phyloP scores from a whole-genome alignment of 2,113 vertebrate genomes.

The Fulmarus glacialis region DNA sequence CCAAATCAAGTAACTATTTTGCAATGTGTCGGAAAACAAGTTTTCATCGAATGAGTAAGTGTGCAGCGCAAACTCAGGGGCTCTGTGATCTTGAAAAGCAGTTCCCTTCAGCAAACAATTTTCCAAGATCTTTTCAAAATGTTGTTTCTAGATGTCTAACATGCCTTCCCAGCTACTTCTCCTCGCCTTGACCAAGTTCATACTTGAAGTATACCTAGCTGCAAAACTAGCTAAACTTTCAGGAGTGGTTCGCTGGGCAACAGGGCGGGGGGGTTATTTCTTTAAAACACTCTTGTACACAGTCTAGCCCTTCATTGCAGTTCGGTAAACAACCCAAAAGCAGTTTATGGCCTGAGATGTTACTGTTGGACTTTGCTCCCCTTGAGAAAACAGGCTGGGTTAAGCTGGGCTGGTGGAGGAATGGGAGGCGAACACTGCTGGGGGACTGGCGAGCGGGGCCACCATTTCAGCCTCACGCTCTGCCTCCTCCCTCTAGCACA shows the following conservation, averaged over 20 bases:
- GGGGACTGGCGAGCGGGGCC: accelerated
- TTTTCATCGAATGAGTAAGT: background rate
- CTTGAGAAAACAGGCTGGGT: background rate
- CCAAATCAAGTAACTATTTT: background rate
- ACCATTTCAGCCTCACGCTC: background rate
- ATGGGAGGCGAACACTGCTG: background rate
- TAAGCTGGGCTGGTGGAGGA: background rate
- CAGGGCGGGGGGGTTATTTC: accelerated
- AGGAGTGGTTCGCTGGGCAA: background rate
- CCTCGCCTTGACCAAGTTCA: background rate
- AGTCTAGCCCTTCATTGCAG: background rate
- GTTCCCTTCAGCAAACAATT: background rate
- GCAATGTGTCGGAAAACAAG: background rate
- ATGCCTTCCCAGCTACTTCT: background rate
- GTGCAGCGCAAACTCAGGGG: background rate
- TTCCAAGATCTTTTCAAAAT: background rate
- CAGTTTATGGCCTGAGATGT: background rate
- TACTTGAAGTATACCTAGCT: background rate
- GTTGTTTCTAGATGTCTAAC: background rate
- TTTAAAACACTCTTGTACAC: background rate
- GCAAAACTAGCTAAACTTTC: background rate
- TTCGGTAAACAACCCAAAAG: background rate
- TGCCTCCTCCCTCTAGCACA: background rate
- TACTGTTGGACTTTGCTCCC: background rate
- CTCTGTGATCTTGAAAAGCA: background rate